Percentiles rank a stretch among this genome's conserved stretches.
phyloP scores from a whole-genome alignment of 2,888 invertebrate genomes.

The Eristalinus aeneus region DNA sequence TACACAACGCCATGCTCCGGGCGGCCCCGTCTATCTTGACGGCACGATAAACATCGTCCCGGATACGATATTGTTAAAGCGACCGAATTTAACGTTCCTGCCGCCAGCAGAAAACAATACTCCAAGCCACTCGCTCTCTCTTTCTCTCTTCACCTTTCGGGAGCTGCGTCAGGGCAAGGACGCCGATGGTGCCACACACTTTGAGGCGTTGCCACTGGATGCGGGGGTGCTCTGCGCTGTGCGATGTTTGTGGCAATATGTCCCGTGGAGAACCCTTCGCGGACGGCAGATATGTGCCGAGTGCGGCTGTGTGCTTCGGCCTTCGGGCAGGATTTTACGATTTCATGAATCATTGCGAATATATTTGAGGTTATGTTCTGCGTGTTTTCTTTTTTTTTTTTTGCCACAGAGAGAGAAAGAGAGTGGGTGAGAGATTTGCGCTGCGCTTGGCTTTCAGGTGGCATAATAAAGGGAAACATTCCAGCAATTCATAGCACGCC shows the following conservation, averaged over 20 bases:
- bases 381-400: not conserved
- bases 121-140: not conserved
- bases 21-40: not conserved
- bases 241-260: not conserved
- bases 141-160: not conserved
- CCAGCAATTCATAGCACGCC: not conserved
- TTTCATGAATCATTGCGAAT: slow-evolving; percentile 53
- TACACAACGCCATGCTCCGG: not conserved
- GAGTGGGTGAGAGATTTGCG: not conserved
- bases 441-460: slow-evolving; percentile 32
- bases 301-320: not conserved
- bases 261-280: slow-evolving; percentile 1
- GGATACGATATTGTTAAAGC: slow-evolving; percentile 37
- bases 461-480: slow-evolving; percentile 11
- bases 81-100: slow-evolving; percentile 33
- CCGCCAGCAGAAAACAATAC: slow-evolving; percentile 8
- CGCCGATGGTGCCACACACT: not conserved
- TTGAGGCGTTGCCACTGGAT: slow-evolving; percentile 17
- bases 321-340: slow-evolving; percentile 50
- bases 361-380: slow-evolving; percentile 22
- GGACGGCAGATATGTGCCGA: not conserved
- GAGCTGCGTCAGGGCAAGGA: not conserved
- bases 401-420: too few species aligned
- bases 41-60: slow-evolving; percentile 5
- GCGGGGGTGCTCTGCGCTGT: not conserved